Evolutionary conservation across 2,797 vertebrate genomes (phyloP).

Genomic region (Manis javanica): DNA sequence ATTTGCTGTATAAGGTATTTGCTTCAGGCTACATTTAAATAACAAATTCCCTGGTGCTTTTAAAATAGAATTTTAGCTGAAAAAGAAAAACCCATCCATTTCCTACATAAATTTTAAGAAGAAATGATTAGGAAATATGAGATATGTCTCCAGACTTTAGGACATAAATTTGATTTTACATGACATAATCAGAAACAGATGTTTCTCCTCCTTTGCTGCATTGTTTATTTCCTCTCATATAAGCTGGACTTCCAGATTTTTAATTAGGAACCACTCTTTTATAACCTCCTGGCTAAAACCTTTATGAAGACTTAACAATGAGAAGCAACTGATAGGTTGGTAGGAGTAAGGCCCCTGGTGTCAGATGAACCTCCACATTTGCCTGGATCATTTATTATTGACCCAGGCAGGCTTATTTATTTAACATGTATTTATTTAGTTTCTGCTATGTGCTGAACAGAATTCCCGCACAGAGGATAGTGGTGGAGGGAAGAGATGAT

Average conservation of each 20-base stretch:
- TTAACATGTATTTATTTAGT: neutral
- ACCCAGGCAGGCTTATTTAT: neutral
- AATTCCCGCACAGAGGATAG: neutral
- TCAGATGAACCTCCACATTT: neutral
- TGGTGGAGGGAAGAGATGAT: neutral
- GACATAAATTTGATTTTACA: slow-evolving; percentile 62
- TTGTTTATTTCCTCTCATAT: slow-evolving; percentile 23
- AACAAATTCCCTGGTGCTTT: slow-evolving; percentile 67
- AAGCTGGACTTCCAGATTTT: slow-evolving; percentile 62
- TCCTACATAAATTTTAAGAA: slow-evolving; percentile 68
- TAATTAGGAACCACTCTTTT: slow-evolving; percentile 58
- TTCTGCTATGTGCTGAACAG: neutral
- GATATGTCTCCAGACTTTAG: slow-evolving; percentile 56
- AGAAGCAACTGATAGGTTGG: slow-evolving; percentile 21
- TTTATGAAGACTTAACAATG: slow-evolving; percentile 10
- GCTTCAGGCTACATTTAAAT: slow-evolving; percentile 67
- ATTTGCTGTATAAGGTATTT: slow-evolving; percentile 66
- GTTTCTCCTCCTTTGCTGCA: slow-evolving; percentile 22
- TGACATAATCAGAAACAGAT: slow-evolving; percentile 72
- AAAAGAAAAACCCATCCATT: slow-evolving; percentile 58
- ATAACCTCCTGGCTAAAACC: slow-evolving; percentile 42
- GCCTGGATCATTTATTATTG: neutral
- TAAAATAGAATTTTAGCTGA: slow-evolving; percentile 63
- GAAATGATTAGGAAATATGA: slow-evolving; percentile 69
- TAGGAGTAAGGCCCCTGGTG: neutral